Percentiles rank a stretch among this genome's conserved stretches.
Conservation (phyloP, 2,888 invertebrate genomes). For the Polydrusus pterygomalis region DNA sequence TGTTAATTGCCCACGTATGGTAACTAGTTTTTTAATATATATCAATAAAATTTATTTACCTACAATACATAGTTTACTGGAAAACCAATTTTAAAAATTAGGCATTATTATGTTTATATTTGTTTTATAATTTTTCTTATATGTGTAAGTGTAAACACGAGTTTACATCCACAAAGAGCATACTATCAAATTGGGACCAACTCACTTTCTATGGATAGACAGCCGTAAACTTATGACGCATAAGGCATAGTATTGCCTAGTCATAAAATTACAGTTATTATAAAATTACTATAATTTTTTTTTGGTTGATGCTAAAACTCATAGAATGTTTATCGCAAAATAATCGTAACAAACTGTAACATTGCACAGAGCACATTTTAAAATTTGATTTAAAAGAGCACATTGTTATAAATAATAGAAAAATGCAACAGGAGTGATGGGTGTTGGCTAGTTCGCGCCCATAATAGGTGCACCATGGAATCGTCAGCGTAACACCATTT, state of each 20-base stretch:
- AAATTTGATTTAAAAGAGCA: slow-evolving; percentile 43
- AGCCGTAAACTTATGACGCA: too few relatives aligned
- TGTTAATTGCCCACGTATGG: slow-evolving; percentile 4
- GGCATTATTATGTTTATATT: too few relatives aligned
- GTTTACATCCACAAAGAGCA: too few relatives aligned
- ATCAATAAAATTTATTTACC: slow-evolving; percentile 2
- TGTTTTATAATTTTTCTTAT: too few relatives aligned
- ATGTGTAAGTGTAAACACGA: too few relatives aligned
- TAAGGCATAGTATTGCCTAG: too few relatives aligned
- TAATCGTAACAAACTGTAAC: not conserved
- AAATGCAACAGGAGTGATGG: slow-evolving; percentile 33
- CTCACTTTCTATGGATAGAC: too few relatives aligned
- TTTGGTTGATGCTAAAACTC: not conserved
- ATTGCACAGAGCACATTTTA: not conserved
- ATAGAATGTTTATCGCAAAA: not conserved
- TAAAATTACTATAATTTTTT: not conserved
- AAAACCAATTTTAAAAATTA: too few relatives aligned
- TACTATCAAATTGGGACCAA: too few relatives aligned
- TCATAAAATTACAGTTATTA: too few relatives aligned
- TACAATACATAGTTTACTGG: not conserved
- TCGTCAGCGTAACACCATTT: not conserved
- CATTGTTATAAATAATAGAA: slow-evolving; percentile 35
- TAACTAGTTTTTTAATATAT: not conserved
- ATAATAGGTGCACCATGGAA: slow-evolving; percentile 33
- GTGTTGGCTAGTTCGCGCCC: slow-evolving; percentile 44